phyloP scores from a whole-genome alignment of 2,113 vertebrate species.

The Corvus moneduloides region DNA sequence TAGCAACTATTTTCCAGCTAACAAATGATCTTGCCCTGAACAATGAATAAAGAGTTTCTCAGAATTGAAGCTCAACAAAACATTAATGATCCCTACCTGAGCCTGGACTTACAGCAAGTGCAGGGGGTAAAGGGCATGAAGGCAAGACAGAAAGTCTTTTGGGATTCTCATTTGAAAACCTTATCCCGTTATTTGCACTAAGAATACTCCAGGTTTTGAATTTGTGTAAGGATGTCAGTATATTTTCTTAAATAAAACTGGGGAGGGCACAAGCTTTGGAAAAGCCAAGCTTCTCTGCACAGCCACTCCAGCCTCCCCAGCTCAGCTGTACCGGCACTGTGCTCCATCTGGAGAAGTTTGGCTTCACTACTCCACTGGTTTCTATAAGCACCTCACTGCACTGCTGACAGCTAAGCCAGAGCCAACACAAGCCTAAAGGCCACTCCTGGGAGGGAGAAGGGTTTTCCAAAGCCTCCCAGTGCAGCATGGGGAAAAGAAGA shows the following conservation, averaged over 20 bases:
- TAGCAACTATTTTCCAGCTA: neutral
- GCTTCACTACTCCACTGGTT: neutral
- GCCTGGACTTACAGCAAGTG: fast-evolving
- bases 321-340: neutral
- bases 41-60: neutral
- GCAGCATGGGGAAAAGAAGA: neutral
- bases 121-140: neutral
- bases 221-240: neutral
- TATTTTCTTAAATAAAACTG: neutral
- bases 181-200: neutral
- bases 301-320: neutral
- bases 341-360: neutral
- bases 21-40: neutral
- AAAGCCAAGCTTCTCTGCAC: neutral
- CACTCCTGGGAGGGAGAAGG: neutral
- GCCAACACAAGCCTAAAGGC: neutral
- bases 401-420: neutral
- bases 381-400: neutral
- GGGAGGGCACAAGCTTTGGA: neutral
- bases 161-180: neutral
- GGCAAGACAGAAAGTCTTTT: neutral
- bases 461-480: neutral
- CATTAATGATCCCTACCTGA: neutral
- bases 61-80: neutral
- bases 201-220: neutral